Base-by-base conservation (phyloP, 2,888 invertebrate species). In the Piscicola geometra region DNA sequence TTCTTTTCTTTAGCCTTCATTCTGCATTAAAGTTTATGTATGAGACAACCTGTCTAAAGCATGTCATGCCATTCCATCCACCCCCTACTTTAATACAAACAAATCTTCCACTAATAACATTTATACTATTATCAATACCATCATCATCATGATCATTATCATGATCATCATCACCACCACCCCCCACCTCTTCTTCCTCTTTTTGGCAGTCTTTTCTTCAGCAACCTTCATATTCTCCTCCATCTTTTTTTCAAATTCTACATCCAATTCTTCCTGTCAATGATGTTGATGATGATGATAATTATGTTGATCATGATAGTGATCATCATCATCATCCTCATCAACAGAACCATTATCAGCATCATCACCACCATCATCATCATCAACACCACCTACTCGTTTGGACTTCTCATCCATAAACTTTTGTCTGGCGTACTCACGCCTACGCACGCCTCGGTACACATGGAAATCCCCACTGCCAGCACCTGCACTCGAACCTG, bases 391-490 rank as follows among this genome's bases (percentile, higher is more conserved):
- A 36, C 28, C 28, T 60, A 92, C 93, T 88, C 91, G 90, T 86
- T 91, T 90, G 81, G 92, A 92, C 86, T 92, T 92, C 82, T 93
- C 92, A 82, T 93, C 92, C 82, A 96, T 93, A 83, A 90, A 92
- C 84, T 95, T 95, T 84, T 97, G 94, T 76, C 99, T 88, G 0
- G 97, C 93, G 86, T 95, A 95, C 87, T 99, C 98, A 85, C 98
- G 93, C 77, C 98, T 88, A 70, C 98, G 87, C 66, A 98, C 88
- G 86, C 98, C 97, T 78, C 98, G 89, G 83, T 98, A 98, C 0
- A 99, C 97, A 86, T 99, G 98, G 86, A 99, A 99, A 86, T 99
- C 99, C 12, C 99, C 98, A 78, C 96, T 96, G 0, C 99, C 99
- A 47, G 98, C 99, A 28, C 99, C 99, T 36, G 99, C 99, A 87